Evolutionary conservation across 1,140 invertebrate genomes (phyloP), one percentile per base, ranked within the genome.

Genomic region (Phenacoccus solenopsis): DNA sequence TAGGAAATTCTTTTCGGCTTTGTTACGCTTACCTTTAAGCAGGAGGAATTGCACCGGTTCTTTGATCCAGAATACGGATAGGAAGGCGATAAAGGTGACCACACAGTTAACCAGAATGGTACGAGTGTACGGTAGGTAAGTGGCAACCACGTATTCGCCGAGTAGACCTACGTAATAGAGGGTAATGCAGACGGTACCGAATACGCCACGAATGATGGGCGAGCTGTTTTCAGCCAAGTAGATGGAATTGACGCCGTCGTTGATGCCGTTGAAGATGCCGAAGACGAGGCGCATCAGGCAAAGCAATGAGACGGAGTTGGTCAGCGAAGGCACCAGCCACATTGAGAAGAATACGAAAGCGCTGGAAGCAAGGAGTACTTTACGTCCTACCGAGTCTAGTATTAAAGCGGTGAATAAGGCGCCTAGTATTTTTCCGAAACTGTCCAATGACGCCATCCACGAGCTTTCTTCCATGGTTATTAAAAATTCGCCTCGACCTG

Each of bases 181-280:
- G 7, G 92, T 78, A 76, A 94, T 90, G 72, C 93, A 85, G 69
- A 90, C 86, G 0, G 91, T 90, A 7, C 91, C 91, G 0, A 75
- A 67, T 10, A 73, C 71, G 10, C 73, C 73, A 20, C 74, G 69
- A 4, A 70, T 79, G 5, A 68, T 28, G 7, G 71, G 25, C 3
- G 70, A 61, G 22, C 72, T 86, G 32, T 93, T 91, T 80, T 94
- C 91, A 30, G 90, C 90, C 70, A 90, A 85, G 77, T 94, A 95
- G 83, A 93, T 87, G 0, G 90, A 90, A 1, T 87, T 82, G 13
- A 86, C 83, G 0, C 90, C 88, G 77, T 90, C 91, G 0, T 87
- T 80, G 73, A 89, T 84, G 1, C 90, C 89, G 7, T 89, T 81
- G 2, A 83, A 84, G 12, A 64, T 10, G 59, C 59, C 59, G 59